Conservation (phyloP, 2,113 vertebrate genomes). For the Callionymus lyra region DNA sequence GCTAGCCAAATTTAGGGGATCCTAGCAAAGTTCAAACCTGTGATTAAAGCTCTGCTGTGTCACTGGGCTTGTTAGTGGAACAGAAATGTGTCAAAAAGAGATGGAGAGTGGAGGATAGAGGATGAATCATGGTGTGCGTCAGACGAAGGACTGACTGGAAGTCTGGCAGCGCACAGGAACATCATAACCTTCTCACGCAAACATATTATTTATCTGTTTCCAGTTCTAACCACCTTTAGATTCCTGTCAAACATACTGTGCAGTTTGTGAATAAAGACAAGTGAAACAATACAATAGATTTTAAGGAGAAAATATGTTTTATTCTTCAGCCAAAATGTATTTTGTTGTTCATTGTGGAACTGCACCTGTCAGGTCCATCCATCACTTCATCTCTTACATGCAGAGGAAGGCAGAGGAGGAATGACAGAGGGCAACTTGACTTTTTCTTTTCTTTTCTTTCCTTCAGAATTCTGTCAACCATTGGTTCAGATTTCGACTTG, state of each 20-base stretch:
- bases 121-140: conserved; percentile 63
- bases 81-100: conserved; percentile 15
- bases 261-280: too few relatives aligned
- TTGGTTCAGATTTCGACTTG: conserved; percentile 90
- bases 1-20: conserved; percentile 1
- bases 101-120: conserved; percentile 19
- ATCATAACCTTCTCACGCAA: conserved; percentile 34
- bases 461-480: conserved; percentile 67
- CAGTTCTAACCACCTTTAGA: conserved; percentile 1
- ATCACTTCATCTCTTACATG: conserved; percentile 41
- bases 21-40: conserved; percentile 1
- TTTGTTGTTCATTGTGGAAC: conserved; percentile 32
- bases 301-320: too few relatives aligned
- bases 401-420: conserved; percentile 31
- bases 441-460: conserved; percentile 34
- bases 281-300: too few relatives aligned
- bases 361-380: conserved; percentile 46
- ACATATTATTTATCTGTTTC: conserved; percentile 2
- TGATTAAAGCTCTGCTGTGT: conserved; percentile 53
- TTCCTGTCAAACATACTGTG: conserved; percentile 7
- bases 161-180: conserved; percentile 38
- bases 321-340: too few relatives aligned
- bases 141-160: conserved; percentile 51
- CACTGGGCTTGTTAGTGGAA: conserved; percentile 43
- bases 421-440: conserved; percentile 27